Base-by-base conservation (phyloP, 2,113 vertebrate genomes). In the Eptesicus fuscus region DNA sequence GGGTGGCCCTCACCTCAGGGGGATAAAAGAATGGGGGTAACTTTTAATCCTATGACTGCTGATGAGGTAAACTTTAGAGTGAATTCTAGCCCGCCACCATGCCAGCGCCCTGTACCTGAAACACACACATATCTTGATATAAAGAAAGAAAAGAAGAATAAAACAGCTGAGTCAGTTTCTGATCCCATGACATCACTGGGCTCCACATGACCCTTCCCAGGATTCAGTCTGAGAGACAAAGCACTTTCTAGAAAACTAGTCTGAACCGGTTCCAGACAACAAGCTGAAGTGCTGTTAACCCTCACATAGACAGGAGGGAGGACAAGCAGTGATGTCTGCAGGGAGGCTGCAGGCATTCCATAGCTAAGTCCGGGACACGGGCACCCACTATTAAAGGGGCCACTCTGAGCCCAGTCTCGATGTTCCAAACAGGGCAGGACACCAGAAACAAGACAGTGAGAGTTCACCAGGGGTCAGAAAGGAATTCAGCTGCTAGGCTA, bases 131-230 rank as follows among this genome's bases (percentile, higher is more conserved):
- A 91, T 95, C 94, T 96, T 91, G 77, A 95, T 95, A 95, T 86
- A 80, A 94, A 93, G 61, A 91, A 93, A 92, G 53, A 88, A 92
- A 94, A 93, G 95, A 96, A 96, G 97, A 97, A 96, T 95, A 97
- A 97, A 98, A 98, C 65, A 96, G 98, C 98, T 98, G 99, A 99
- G 98, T 99, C 98, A 98, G 98, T 98, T 98, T 98, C 98, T 98
- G 98, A 97, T 98, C 98, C 97, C 93, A 97, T 99, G 99, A 99
- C 98, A 99, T 99, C 98, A 98, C 97, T 98, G 98, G 98, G 98
- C 98, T 98, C 98, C 98, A 99, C 98, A 98, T 99, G 98, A 99
- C 98, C 98, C 98, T 98, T 99, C 99, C 98, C 98, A 99, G 98
- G 98, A 99, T 99, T 98, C 98, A 98, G 98, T 98, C 96, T 97